A percentile compares a stretch with the other conserved stretches of the same genome.
These are phyloP conservation scores for Drosophila anomelani DNA, from an alignment of 2,888 invertebrate genomes.

Conservation along the genomic window DNA sequence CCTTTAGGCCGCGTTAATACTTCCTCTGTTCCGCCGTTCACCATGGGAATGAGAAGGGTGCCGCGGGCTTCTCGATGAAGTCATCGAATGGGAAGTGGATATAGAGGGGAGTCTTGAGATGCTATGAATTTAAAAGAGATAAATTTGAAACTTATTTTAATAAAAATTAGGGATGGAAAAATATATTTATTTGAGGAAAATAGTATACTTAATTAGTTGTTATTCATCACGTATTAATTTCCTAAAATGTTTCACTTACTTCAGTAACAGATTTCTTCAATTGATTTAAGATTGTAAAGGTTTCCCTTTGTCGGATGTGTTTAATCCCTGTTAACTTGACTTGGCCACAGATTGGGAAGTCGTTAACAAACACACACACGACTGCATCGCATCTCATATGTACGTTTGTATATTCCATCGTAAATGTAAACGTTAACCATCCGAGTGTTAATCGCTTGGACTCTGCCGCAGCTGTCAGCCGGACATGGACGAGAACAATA, in stretches of 20 bases:
- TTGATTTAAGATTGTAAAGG: not conserved
- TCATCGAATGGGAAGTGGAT: conserved; percentile 28
- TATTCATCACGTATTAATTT: too few species aligned
- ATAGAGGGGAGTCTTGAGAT: not conserved
- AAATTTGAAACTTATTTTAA: not conserved
- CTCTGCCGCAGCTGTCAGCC: conserved; percentile 60
- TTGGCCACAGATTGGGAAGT: conserved; percentile 16
- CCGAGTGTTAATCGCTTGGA: conserved; percentile 72
- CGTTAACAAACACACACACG: conserved; percentile 25
- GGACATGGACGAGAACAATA: conserved; percentile 62
- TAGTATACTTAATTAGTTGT: too few species aligned
- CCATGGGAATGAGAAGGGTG: not conserved
- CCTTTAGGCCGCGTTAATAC: conserved; percentile 39
- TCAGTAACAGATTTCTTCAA: not conserved
- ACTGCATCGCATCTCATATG: not conserved
- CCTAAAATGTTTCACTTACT: not conserved
- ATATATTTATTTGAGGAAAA: too few species aligned
- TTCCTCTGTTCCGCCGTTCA: conserved; percentile 22
- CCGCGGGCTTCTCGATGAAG: conserved; percentile 20
- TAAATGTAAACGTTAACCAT: conserved; percentile 44
- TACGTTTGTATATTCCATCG: conserved; percentile 15
- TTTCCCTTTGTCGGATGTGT: conserved; percentile 1
- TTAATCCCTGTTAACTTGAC: not conserved
- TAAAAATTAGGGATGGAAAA: not conserved
- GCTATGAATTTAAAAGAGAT: not conserved